These are phyloP conservation scores for Paramisgurnus dabryanus DNA, from an alignment of 2,113 vertebrate species.

Conservation along the genomic window DNA sequence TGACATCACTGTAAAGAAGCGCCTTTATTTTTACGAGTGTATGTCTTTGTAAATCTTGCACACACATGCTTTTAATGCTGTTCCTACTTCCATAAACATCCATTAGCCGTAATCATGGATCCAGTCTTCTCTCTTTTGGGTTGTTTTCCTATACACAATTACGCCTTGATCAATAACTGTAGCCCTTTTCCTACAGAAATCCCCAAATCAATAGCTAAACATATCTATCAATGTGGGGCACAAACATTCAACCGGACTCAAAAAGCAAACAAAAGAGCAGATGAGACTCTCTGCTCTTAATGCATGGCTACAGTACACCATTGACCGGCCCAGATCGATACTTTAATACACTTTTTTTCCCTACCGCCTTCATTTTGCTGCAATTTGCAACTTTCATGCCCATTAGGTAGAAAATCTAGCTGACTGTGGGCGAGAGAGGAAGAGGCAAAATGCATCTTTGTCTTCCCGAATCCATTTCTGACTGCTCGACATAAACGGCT, in stretches of 20 bases:
- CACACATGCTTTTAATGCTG: not conserved
- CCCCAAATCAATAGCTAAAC: slow-evolving; percentile 40
- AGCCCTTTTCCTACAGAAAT: slow-evolving; percentile 9
- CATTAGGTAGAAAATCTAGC: slow-evolving; percentile 63
- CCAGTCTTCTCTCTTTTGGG: not conserved
- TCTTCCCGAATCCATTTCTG: slow-evolving; percentile 50
- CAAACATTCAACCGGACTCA: slow-evolving; percentile 21
- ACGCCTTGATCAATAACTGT: slow-evolving; percentile 16
- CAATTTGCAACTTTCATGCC: slow-evolving; percentile 65
- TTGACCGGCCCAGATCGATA: slow-evolving; percentile 61
- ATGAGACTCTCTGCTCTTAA: not conserved
- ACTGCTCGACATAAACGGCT: slow-evolving; percentile 29
- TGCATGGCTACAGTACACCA: slow-evolving; percentile 21
- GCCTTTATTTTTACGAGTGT: too few relatives aligned
- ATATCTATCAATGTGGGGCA: slow-evolving; percentile 39
- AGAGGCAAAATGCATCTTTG: slow-evolving; percentile 49
- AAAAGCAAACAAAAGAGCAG: slow-evolving; percentile 1
- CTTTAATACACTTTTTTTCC: slow-evolving; percentile 50
- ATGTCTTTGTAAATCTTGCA: too few relatives aligned
- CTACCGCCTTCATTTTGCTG: slow-evolving; percentile 60
- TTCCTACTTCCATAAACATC: not conserved
- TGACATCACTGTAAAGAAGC: too few relatives aligned
- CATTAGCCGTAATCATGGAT: not conserved
- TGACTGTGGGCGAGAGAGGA: slow-evolving; percentile 52
- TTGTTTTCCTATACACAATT: slow-evolving; percentile 8